Evolutionary conservation across 2,888 invertebrate species (phyloP).

Genomic region (Chrysolina haemoptera): DNA sequence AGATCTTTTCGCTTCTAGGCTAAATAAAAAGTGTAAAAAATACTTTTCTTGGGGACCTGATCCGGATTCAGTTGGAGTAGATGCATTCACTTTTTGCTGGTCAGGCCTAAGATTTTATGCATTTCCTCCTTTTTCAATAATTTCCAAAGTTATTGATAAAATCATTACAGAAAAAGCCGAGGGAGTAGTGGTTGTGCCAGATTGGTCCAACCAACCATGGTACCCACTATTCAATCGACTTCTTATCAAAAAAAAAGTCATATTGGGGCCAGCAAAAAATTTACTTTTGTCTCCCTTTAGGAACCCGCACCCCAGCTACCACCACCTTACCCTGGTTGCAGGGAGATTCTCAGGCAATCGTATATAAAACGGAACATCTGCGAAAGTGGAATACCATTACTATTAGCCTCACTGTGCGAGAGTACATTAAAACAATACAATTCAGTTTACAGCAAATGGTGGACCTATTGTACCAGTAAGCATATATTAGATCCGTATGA

Average conservation of each 20-base stretch:
- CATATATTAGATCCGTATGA: neutral
- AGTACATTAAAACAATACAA: constrained; percentile 16
- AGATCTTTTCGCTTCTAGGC: constrained; percentile 46
- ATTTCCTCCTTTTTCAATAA: constrained; percentile 46
- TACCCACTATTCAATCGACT: neutral
- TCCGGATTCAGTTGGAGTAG: constrained; percentile 40
- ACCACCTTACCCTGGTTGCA: constrained; percentile 30
- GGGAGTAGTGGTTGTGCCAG: constrained; percentile 8
- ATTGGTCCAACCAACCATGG: constrained; percentile 1
- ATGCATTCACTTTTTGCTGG: constrained; percentile 51
- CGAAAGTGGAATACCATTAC: neutral
- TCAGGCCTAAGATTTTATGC: constrained; percentile 45
- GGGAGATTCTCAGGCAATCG: constrained; percentile 13
- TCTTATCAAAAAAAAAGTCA: constrained; percentile 6
- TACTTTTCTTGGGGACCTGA: constrained; percentile 47
- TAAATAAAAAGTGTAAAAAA: constrained; percentile 46
- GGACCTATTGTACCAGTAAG: constrained; percentile 22
- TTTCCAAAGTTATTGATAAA: constrained; percentile 35
- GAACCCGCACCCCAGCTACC: constrained; percentile 16
- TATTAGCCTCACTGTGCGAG: constrained; percentile 18
- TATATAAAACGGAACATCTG: constrained; percentile 8
- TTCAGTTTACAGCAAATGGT: constrained; percentile 10
- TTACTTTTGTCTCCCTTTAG: constrained; percentile 30
- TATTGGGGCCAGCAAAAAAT: constrained; percentile 11
- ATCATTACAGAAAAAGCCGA: constrained; percentile 36